These are phyloP conservation scores for Eilema sororculum DNA, from an alignment of 2,888 invertebrate species.

Conservation along the genomic window DNA sequence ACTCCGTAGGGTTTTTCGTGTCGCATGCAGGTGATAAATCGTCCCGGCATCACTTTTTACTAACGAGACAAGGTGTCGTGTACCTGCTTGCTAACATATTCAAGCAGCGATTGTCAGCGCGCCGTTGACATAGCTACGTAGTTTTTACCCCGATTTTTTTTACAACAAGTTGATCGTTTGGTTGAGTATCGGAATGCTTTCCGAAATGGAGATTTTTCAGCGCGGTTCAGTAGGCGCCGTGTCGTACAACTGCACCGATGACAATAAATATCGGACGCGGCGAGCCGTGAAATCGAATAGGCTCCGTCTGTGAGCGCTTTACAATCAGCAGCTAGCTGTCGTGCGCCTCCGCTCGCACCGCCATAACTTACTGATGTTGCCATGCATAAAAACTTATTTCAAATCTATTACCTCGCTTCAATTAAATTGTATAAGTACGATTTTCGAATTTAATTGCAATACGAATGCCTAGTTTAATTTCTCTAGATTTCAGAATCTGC, in stretches of 20 bases:
- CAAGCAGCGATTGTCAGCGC: constrained; percentile 75
- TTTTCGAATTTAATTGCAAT: background rate
- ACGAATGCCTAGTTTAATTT: too few species aligned
- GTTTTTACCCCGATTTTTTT: constrained; percentile 59
- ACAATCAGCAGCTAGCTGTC: constrained; percentile 85
- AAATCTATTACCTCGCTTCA: constrained; percentile 48
- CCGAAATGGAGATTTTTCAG: constrained; percentile 82
- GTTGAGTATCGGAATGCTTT: constrained; percentile 77
- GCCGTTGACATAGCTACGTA: constrained; percentile 53
- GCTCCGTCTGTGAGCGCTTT: constrained; percentile 86
- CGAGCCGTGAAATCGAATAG: constrained; percentile 87
- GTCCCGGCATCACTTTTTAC: constrained; percentile 80
- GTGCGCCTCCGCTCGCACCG: constrained; percentile 62
- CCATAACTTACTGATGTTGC: constrained; percentile 78
- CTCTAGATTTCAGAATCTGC: too few species aligned
- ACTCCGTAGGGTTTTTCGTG: constrained; percentile 65
- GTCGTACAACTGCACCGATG: constrained; percentile 87
- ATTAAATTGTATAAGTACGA: constrained; percentile 26
- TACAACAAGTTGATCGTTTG: constrained; percentile 65
- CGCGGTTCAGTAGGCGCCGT: constrained; percentile 85
- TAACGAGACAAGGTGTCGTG: constrained; percentile 85
- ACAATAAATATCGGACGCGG: constrained; percentile 86
- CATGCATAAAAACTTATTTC: constrained; percentile 77
- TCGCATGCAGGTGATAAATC: constrained; percentile 84
- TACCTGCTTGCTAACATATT: constrained; percentile 72